Evolutionary conservation across 2,888 invertebrate species (phyloP), one percentile per base, ranked within the genome.

Genomic region (Patella depressa): DNA sequence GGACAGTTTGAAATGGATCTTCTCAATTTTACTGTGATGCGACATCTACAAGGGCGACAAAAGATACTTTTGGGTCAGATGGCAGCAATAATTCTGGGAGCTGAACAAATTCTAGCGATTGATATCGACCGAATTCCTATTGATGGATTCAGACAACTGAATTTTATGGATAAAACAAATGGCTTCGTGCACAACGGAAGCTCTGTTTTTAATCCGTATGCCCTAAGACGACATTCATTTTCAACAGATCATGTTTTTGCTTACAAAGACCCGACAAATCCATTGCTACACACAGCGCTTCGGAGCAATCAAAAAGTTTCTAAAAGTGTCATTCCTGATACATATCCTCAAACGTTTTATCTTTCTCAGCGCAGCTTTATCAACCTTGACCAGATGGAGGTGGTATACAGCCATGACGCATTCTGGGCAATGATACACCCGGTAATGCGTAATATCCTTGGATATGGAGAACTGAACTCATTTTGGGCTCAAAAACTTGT

Each of bases 351-450:
- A 15, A 65, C 12, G 65, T 65, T 65, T 19, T 19, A 65, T 65
- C 65, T 65, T 9, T 65, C 65, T 7, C 65, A 19, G 7, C 12
- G 12, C 9, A 19, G 65, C 19, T 65, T 11, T 19, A 19, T 65
- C 65, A 65, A 65, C 19, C 19, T 65, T n/a, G n/a, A 19, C 65
- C 65, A 65, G 17, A n/a, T 65, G n/a, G 65, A 65, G 9, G 65
- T 65, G 0, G 19, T 65, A 11, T 65, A 15, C 19, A n/a, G 19
- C 12, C 65, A 65, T 65, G 65, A 65, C 19, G 65, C 65, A 65
- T 65, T 65, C 65, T 65, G 65, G 65, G 65, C n/a, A 65, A 65
- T 65, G 65, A 65, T 65, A 65, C n/a, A 65, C 19, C 65, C 65
- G 65, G 17, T 65, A n/a, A 19, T 65, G 65, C 65, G 19, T 12